Evolutionary conservation across 2,888 invertebrate genomes (phyloP).

Genomic region (Margaritifera margaritifera): DNA sequence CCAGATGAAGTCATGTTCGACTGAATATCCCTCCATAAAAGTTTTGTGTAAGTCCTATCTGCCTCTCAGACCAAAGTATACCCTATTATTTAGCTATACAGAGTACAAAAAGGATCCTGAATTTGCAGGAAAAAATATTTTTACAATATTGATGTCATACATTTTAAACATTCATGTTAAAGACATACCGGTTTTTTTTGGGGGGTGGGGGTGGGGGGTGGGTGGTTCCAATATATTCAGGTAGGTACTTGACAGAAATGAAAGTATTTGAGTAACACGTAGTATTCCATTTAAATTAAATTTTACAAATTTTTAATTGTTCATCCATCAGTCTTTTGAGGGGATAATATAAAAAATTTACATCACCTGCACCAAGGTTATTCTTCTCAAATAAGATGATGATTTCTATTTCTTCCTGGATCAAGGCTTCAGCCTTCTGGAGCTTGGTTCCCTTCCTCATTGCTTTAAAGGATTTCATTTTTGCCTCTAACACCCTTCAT

Average conservation of each 20-base stretch:
- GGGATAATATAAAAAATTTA: background rate
- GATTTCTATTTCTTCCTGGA: conserved; percentile 3
- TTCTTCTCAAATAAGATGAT: background rate
- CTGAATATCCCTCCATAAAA: conserved; percentile 13
- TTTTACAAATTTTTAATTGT: too few relatives aligned
- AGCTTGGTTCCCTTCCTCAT: conserved; percentile 8
- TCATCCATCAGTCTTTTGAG: too few relatives aligned
- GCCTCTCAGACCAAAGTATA: conserved; percentile 10
- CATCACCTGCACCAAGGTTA: background rate
- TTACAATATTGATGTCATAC: background rate
- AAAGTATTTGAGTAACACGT: too few relatives aligned
- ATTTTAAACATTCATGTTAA: background rate
- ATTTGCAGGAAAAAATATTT: conserved; percentile 3
- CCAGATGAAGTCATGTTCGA: conserved; percentile 8
- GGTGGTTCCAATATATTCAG: too few relatives aligned
- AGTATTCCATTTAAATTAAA: too few relatives aligned
- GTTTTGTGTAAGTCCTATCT: conserved; percentile 13
- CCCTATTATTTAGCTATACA: conserved; percentile 10
- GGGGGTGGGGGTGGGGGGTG: too few relatives aligned
- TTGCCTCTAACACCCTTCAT: conserved; percentile 8
- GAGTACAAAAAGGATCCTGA: conserved; percentile 7
- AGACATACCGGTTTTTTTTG: background rate
- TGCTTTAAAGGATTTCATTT: conserved; percentile 3
- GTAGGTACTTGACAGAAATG: too few relatives aligned
- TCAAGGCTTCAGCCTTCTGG: conserved; percentile 4